These are phyloP conservation scores for Hyles lineata DNA, from an alignment of 2,888 invertebrate species.

Conservation along the genomic window DNA sequence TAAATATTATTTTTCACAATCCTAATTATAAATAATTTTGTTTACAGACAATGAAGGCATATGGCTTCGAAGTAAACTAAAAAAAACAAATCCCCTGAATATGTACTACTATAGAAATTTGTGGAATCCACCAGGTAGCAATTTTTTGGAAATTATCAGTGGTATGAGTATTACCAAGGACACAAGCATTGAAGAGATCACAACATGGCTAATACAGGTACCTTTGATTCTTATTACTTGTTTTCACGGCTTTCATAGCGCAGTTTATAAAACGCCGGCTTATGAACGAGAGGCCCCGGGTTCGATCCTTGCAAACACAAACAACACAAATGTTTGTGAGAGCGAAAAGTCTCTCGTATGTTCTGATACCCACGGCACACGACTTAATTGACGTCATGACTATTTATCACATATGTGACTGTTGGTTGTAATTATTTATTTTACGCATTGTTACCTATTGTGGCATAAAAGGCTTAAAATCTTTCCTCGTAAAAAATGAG, in stretches of 20 bases:
- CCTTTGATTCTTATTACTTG: slow-evolving; percentile 26
- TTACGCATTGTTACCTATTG: neutral
- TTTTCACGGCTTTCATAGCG: neutral
- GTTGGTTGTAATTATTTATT: no score
- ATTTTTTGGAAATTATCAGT: slow-evolving; percentile 64
- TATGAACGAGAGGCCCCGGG: no score
- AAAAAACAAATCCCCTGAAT: slow-evolving; percentile 66
- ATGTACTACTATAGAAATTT: slow-evolving; percentile 71
- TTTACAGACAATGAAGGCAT: slow-evolving; percentile 66
- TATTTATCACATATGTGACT: no score
- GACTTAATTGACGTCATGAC: no score
- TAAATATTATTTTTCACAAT: neutral
- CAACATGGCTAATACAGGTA: slow-evolving; percentile 65
- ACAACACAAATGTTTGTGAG: no score
- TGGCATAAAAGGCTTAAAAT: neutral
- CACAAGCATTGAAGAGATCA: slow-evolving; percentile 54
- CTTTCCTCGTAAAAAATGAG: no score
- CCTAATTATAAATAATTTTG: slow-evolving; percentile 37
- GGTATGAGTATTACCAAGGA: slow-evolving; percentile 51
- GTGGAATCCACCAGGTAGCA: slow-evolving; percentile 65
- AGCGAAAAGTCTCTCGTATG: no score
- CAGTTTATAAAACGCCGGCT: no score
- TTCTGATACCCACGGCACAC: no score
- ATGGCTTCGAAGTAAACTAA: slow-evolving; percentile 70
- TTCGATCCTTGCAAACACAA: no score